These are phyloP conservation scores for Mellivora capensis DNA, from an alignment of 2,113 vertebrate genomes.

Conservation along the genomic window DNA sequence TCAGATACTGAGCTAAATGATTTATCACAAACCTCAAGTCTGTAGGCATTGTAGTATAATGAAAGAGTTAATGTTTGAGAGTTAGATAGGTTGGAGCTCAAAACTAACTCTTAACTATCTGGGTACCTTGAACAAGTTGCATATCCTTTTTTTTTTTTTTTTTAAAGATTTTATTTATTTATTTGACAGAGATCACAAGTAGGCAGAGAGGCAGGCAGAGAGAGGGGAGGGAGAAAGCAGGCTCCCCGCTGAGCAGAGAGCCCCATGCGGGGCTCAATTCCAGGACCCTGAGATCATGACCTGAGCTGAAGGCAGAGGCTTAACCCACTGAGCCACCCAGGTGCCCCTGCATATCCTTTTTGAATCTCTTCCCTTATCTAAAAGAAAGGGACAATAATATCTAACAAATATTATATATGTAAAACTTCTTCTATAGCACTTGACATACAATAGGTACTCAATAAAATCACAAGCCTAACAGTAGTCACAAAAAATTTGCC, in stretches of 20 bases:
- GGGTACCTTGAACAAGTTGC: neutral
- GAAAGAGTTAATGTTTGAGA: neutral
- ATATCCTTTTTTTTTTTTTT: neutral
- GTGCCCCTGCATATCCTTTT: neutral
- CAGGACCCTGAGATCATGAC: no score
- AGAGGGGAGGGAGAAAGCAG: no score
- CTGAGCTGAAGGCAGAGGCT: no score
- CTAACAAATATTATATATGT: neutral
- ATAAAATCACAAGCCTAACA: neutral
- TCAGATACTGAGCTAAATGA: neutral
- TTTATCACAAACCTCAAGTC: neutral
- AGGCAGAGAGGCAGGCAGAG: no score
- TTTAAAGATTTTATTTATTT: no score
- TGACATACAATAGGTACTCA: neutral
- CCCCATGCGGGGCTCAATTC: no score
- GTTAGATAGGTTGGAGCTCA: neutral
- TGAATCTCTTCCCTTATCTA: neutral
- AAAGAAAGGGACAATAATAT: neutral
- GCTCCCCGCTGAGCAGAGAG: no score
- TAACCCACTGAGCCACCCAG: no score
- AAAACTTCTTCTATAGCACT: neutral
- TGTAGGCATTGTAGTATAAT: neutral
- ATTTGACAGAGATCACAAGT: no score
- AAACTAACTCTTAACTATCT: neutral
- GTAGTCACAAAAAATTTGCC: neutral